Evolutionary conservation across 2,888 invertebrate species (phyloP), one percentile per base, ranked within the genome.

Genomic region (Dryococelus australis): DNA sequence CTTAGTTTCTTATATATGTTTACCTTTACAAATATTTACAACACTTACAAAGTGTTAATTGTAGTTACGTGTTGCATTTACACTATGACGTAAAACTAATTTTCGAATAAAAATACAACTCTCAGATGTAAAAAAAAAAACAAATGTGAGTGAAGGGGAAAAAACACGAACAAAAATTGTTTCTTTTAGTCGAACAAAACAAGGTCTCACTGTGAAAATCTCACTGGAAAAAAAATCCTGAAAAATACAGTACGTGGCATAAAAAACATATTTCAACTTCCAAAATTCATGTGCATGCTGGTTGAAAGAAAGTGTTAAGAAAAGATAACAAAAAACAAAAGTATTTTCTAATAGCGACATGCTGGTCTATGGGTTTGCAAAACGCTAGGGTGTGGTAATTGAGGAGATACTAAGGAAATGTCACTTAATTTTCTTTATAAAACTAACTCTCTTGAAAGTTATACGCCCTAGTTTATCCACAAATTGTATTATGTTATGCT

Each of bases 281-380:
- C 24, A 24, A 16, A 65, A 24, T 65, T 20, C n/a, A n/a, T 8
- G 24, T 24, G 24, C 65, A 65, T 65, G 20, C 65, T 65, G 65
- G 65, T 65, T 65, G 43, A 27, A 35, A 35, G 35, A 83, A 83
- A 35, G 12, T 83, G 65, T 83, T 35, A 28, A 43, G 43, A 35
- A 5, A 13, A 83, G 3, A 83, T 10, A 83, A 83, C 83, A 83
- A 83, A 83, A 83, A 5, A 35, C 83, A 83, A 83, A 83, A 83
- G 8, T 26, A 43, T 35, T 83, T 27, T 83, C 83, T 83, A 83
- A 16, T 83, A 83, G 27, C 83, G 20, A 83, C 83, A 83, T 83
- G 83, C 83, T 83, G 83, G 35, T 28, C 83, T 83, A 83, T 28
- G 83, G 65, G 65, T 0, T 20, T 65, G 65, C 20, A 65, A 8